Evolutionary conservation across 2,797 vertebrate species (phyloP).

Genomic region (Macropus fuliginosus): DNA sequence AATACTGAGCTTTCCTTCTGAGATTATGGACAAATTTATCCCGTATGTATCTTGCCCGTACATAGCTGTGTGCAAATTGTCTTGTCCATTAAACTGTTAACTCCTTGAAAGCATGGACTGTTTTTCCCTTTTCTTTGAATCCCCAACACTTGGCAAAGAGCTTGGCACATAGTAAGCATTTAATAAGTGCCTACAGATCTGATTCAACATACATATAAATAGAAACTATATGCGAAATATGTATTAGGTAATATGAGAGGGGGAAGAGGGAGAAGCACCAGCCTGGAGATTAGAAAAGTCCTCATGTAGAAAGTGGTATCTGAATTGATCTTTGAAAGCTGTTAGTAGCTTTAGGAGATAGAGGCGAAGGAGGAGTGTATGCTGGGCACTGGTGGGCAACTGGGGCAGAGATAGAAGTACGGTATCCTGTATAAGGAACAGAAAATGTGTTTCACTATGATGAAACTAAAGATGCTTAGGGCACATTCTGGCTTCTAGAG

Average conservation of each 20-base stretch:
- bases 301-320: neutral
- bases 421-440: neutral
- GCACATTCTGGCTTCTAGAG: neutral
- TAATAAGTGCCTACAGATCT: neutral
- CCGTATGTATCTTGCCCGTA: neutral
- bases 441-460: neutral
- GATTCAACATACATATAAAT: neutral
- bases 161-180: neutral
- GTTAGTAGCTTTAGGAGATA: neutral
- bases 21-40: neutral
- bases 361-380: neutral
- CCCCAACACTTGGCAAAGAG: neutral
- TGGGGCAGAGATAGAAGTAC: neutral
- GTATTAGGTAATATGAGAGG: neutral
- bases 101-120: neutral
- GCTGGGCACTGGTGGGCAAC: neutral
- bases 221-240: neutral
- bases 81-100: neutral
- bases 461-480: conserved; percentile 21
- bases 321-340: neutral
- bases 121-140: neutral
- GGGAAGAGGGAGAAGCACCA: neutral
- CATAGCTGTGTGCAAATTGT: neutral
- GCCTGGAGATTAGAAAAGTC: neutral
- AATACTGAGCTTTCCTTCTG: neutral